phyloP scores from a whole-genome alignment of 37 sponge, comb jelly and placozoan genomes.

The Agelas oroides region DNA sequence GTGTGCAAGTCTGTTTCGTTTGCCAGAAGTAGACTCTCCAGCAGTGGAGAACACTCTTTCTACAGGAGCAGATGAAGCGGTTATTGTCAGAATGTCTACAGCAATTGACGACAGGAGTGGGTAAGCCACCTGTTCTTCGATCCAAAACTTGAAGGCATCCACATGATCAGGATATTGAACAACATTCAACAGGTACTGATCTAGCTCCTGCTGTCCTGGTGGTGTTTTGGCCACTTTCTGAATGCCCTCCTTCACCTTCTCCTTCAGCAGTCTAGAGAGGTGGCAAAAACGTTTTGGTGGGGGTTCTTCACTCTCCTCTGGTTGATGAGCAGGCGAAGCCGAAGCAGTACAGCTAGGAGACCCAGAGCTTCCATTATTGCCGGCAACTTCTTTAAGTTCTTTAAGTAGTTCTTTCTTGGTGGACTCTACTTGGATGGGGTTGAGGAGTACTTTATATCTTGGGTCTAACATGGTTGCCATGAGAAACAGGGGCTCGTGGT shows the following conservation, averaged over 20 bases:
- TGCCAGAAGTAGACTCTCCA: not conserved
- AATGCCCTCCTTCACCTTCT: not conserved
- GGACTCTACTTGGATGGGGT: not conserved
- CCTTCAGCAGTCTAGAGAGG: not conserved
- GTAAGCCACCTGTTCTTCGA: not conserved
- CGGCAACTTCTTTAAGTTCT: not conserved
- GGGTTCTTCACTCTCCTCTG: not conserved
- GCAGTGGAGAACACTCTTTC: slow-evolving; percentile 13
- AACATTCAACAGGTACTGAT: not conserved
- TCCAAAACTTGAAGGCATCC: not conserved
- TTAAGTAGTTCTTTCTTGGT: not conserved
- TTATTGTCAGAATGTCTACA: not conserved
- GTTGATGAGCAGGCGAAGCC: too few species aligned
- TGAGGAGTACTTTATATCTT: not conserved
- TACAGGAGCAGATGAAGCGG: slow-evolving; percentile 7
- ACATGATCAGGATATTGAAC: not conserved
- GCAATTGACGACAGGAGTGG: not conserved
- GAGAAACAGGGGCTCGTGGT: not conserved
- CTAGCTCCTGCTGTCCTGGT: not conserved
- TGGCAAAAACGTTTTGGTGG: not conserved
- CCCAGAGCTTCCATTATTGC: not conserved
- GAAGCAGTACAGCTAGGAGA: too few species aligned
- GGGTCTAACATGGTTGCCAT: not conserved
- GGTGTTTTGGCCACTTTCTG: not conserved
- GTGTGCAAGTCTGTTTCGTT: not conserved